Base-by-base conservation (phyloP, 1,140 invertebrate species). In the Papilio xuthus region DNA sequence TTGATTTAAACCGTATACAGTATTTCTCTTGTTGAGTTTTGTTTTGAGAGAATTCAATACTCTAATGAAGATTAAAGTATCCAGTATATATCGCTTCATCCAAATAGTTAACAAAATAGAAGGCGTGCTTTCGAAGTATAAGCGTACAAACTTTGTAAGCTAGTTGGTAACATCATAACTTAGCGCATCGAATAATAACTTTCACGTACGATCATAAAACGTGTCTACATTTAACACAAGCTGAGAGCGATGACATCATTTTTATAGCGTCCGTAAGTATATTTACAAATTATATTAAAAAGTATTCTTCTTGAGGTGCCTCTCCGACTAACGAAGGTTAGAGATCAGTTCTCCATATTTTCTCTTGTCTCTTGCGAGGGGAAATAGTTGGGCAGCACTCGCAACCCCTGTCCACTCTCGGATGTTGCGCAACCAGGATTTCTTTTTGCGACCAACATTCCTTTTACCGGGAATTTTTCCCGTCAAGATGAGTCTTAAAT, bases 191-290 rank as follows among this genome's bases (percentile, higher is more conserved):
- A 74, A 15, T 50, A 50, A 47, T 74, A 74, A 60, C 73, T 75
- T 75, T 74, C 20, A 75, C 47, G 73, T 75, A 60, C 72, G 26
- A 75, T 75, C 47, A 37, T 60, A 75, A 56, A 75, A 41, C 73
- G 73, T 75, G 47, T 60, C 50, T 41, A 42, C n/a, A 20, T 50
- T 28, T 60, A 50, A 53, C n/a, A 47, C 42, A 42, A 47, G 71
- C 42, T n/a, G 41, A 44, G 71, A 47, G 47, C 42, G 18, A 73
- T 26, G 41, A n/a, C n/a, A n/a, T 47, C 15, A 13, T 47, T 42
- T 73, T 73, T 42, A 20, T 53, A 71, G 47, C 32, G 44, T 60
- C 28, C 73, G 72, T 53, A 6, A 71, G 86, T 85, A 82, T 44
- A 7, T 56, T 79, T 69, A 73, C 72, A 79, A 72, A 80, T 63